Evolutionary conservation across 2,113 vertebrate genomes (phyloP), one percentile per base, ranked within the genome.

Genomic region (Natator depressus): DNA sequence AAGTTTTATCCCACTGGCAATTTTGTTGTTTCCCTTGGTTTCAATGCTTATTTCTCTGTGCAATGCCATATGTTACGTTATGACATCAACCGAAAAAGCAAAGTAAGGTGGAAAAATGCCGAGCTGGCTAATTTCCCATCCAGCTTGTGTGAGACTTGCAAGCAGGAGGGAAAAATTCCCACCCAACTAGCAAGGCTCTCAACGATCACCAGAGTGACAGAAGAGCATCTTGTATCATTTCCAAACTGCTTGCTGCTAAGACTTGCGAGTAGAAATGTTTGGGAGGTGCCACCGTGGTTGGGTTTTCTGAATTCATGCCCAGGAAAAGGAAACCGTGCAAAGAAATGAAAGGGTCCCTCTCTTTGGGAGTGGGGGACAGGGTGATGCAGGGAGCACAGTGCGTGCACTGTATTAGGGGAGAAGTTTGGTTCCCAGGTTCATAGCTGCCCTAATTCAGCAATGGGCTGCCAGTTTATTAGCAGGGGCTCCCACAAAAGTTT

Each of bases 61-160:
- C 24, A 1, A 10, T 93, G 94, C 97, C 97, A 93, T 97, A 89
- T 96, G 96, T 92, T 96, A 92, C 1, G 0, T 90, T 94, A 89
- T 90, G 96, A 94, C 94, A 96, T 93, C 91, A 76, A 65, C 91
- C 0, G 0, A 94, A 96, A 93, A 95, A 91, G 95, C 96, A 89
- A 96, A 96, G 88, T 93, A 94, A 96, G 94, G 97, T 96, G 96
- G 96, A 97, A 96, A 98, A 96, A 65, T 93, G 96, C 97, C 93
- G 89, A 97, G 96, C 93, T 94, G 96, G 96, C 97, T 91, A 12
- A 92, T 97, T 96, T 97, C 97, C 97, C 95, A 94, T 82, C 38
- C 89, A 85, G 87, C 89, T 62, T 93, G 95, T 94, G 93, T 0
- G 47, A 95, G 96, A 95, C 94, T 91, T 69, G 51, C 3, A 84